phyloP scores from a whole-genome alignment of 2,113 vertebrate genomes.

The Callopanchax toddi region DNA sequence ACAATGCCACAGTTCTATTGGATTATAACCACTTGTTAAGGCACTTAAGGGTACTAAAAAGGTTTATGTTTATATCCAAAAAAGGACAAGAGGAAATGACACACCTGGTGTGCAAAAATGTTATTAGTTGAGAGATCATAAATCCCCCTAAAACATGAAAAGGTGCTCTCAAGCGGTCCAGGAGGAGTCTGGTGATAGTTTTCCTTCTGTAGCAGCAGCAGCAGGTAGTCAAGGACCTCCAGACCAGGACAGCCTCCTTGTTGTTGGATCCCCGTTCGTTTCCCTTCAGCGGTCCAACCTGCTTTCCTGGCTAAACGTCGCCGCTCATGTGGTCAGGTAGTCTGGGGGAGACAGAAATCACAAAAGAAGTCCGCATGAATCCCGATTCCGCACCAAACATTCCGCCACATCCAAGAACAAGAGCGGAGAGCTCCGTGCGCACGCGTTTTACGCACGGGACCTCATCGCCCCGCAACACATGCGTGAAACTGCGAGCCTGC shows the following conservation, averaged over 20 bases:
- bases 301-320: constrained; percentile 55
- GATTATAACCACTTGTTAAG: constrained; percentile 62
- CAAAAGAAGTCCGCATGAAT: constrained; percentile 47
- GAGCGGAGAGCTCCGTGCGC: constrained; percentile 25
- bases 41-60: constrained; percentile 61
- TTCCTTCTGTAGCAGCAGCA: constrained; percentile 71
- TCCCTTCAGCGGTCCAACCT: constrained; percentile 53
- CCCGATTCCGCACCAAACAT: constrained; percentile 49
- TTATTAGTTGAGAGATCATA: constrained; percentile 72
- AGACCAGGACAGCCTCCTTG: constrained; percentile 45
- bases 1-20: constrained; percentile 59
- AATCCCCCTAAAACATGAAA: constrained; percentile 64
- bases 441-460: constrained; percentile 51
- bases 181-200: constrained; percentile 39
- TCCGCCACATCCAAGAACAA: constrained; percentile 58
- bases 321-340: constrained; percentile 63
- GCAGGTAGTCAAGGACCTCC: constrained; percentile 64
- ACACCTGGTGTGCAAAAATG: constrained; percentile 82
- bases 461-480: constrained; percentile 1
- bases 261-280: constrained; percentile 42
- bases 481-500: constrained; percentile 8
- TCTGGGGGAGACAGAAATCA: constrained; percentile 61
- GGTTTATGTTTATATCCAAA: constrained; percentile 75
- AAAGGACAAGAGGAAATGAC: constrained; percentile 75
- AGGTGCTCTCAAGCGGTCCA: constrained; percentile 59